These are phyloP conservation scores for Cephonodes hylas DNA, from an alignment of 2,888 invertebrate species.

Conservation along the genomic window DNA sequence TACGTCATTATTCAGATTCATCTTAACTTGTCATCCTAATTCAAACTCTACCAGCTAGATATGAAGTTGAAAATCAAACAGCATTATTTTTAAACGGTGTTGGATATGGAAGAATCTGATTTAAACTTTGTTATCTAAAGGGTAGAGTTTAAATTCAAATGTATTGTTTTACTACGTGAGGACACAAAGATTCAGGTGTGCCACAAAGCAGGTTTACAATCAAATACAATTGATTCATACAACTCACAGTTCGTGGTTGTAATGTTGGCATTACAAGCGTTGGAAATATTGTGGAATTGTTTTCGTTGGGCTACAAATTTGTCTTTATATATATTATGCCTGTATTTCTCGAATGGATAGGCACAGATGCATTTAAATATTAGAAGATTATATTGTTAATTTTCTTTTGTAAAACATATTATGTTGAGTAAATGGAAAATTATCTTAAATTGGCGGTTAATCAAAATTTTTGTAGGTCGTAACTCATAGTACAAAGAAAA, in stretches of 20 bases:
- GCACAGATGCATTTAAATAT: too few species aligned
- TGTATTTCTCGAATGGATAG: too few species aligned
- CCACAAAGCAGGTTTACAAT: not conserved
- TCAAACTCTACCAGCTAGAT: not conserved
- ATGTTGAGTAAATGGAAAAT: too few species aligned
- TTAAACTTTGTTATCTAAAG: not conserved
- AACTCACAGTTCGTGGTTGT: not conserved
- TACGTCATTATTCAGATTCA: not conserved
- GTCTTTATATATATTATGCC: too few species aligned
- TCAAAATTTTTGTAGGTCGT: not conserved
- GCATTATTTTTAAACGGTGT: too few species aligned
- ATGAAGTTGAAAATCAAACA: not conserved
- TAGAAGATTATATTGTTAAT: too few species aligned
- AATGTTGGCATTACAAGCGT: not conserved
- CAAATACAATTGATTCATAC: constrained; percentile 1
- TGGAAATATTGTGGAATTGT: not conserved
- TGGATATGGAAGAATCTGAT: not conserved
- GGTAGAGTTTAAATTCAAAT: not conserved
- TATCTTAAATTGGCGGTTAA: not conserved
- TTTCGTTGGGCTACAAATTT: not conserved
- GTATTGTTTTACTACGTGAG: not conserved
- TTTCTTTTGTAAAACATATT: too few species aligned
- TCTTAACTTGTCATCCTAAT: not conserved
- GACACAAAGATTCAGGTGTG: not conserved
- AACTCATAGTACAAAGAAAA: not conserved